These are phyloP conservation scores for Holacanthus passer DNA, from an alignment of 2,113 vertebrate genomes.

Conservation along the genomic window DNA sequence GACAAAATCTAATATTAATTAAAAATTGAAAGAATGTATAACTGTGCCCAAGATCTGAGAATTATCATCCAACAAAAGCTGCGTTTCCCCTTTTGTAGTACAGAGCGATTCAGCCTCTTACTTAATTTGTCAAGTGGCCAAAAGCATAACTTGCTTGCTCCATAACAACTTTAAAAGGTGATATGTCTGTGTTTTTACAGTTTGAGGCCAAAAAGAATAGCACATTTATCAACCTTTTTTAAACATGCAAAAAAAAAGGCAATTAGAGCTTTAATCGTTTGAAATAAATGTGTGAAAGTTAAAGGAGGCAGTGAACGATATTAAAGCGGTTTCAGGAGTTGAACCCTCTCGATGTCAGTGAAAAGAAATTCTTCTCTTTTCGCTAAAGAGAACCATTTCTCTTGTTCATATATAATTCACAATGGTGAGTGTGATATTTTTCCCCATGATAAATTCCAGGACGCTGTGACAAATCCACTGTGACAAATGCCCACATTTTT, in stretches of 20 bases:
- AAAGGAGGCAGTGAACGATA: background rate
- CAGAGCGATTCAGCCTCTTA: background rate
- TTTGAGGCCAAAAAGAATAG: background rate
- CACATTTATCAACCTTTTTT: background rate
- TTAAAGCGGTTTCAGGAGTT: background rate
- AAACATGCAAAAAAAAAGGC: background rate
- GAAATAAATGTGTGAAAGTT: background rate
- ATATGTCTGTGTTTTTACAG: background rate
- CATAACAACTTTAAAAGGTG: background rate
- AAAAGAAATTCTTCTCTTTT: background rate
- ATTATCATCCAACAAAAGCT: background rate
- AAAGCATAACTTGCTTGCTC: background rate
- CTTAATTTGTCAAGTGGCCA: background rate
- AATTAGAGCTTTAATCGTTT: background rate
- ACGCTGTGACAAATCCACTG: conserved; percentile 19
- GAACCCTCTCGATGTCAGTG: background rate
- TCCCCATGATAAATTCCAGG: conserved; percentile 25
- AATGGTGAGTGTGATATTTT: conserved; percentile 22
- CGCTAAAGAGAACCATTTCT: background rate
- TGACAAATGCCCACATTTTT: conserved; percentile 15
- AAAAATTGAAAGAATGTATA: background rate
- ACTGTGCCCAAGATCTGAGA: background rate
- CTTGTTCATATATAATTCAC: conserved; percentile 33
- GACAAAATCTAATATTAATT: background rate
- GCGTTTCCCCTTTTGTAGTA: no score